Percentiles rank a stretch among this genome's conserved stretches.
Evolutionary conservation across 2,113 vertebrate species (phyloP).

Genomic region (Nesogale talazaci): DNA sequence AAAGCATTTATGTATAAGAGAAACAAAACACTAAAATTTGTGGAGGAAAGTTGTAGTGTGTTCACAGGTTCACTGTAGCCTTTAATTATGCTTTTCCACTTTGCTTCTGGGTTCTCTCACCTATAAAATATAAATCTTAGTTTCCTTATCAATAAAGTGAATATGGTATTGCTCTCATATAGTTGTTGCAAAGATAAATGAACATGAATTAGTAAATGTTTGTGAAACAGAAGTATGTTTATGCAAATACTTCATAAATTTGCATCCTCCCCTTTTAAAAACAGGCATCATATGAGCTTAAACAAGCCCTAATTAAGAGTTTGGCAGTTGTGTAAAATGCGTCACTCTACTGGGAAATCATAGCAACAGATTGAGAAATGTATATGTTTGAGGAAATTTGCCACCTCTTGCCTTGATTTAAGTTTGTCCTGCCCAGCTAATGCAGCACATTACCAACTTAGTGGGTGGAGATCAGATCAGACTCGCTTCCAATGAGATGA

Average conservation of each 20-base stretch:
- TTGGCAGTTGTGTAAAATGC: background rate
- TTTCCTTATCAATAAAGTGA: background rate
- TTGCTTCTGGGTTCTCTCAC: conserved; percentile 4
- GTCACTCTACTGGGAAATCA: background rate
- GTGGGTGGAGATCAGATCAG: background rate
- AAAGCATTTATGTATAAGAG: background rate
- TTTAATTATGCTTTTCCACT: conserved; percentile 6
- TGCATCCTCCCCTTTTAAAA: background rate
- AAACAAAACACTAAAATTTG: background rate
- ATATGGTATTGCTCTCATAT: background rate
- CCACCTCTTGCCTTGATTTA: background rate
- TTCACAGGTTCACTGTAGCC: background rate
- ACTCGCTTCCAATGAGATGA: background rate
- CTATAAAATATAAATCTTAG: conserved; percentile 17
- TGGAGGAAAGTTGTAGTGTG: background rate
- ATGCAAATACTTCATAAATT: background rate
- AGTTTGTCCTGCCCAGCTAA: background rate
- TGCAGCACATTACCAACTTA: background rate
- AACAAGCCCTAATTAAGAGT: background rate
- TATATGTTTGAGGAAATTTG: background rate
- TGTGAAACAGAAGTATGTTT: background rate
- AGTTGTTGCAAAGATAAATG: background rate
- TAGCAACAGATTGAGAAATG: background rate
- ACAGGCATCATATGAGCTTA: background rate
- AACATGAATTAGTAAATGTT: background rate